Conservation (phyloP, 92 coral and sea anemone species). For the Phenganax stokvisi region DNA sequence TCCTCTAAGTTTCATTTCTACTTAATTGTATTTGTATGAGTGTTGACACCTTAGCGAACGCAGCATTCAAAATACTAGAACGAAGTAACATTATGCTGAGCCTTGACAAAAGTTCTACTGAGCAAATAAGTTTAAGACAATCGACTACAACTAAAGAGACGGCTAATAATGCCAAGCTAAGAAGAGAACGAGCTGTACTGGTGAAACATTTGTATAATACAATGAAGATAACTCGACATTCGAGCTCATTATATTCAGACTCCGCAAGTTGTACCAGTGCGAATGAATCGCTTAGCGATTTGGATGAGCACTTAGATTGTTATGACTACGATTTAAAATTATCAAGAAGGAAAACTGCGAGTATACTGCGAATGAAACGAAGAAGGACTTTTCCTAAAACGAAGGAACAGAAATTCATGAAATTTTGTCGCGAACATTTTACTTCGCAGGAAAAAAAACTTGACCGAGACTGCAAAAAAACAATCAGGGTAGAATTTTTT, state of each 20-base stretch:
- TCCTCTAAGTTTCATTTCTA: not conserved
- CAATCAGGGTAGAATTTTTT: slow-evolving; percentile 12
- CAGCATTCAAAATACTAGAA: not conserved
- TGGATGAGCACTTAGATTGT: slow-evolving; percentile 16
- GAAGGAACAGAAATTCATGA: slow-evolving; percentile 20
- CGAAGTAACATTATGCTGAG: not conserved
- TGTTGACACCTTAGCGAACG: not conserved
- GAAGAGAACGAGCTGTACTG: slow-evolving; percentile 4
- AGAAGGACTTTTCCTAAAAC: not conserved
- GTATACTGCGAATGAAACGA: slow-evolving; percentile 14
- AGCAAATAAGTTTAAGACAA: not conserved
- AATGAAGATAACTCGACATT: not conserved
- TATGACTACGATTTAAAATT: slow-evolving; percentile 19
- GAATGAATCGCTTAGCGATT: slow-evolving; percentile 11
- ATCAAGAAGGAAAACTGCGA: not conserved
- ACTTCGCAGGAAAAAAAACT: not conserved
- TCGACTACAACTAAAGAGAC: not conserved
- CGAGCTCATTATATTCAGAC: not conserved
- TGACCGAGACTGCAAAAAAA: slow-evolving; percentile 10
- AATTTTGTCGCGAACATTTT: slow-evolving; percentile 17
- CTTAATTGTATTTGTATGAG: not conserved
- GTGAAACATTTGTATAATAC: slow-evolving; percentile 4
- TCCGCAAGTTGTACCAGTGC: not conserved
- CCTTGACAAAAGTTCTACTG: not conserved
- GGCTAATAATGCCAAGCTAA: not conserved